Evolutionary conservation across 2,797 vertebrate species (phyloP), one percentile per base, ranked within the genome.

Genomic region (Heteromormyrus szaboi): DNA sequence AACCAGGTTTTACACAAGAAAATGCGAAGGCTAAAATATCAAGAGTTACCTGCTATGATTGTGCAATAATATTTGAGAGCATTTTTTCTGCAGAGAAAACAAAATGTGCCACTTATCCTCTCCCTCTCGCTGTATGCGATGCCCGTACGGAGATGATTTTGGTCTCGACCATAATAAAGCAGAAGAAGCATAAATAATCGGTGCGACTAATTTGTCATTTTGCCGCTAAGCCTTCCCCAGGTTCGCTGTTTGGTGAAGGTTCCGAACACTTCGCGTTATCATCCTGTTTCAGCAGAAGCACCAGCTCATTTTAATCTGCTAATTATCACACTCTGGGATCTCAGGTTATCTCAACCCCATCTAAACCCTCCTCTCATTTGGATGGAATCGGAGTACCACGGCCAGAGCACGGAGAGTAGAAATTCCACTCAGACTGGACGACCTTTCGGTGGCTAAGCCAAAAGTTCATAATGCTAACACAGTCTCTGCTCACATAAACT

Each of bases 301-400:
- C 51, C 6, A 2, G 85, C 85, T 86, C 85, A 86, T 86, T 86
- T 86, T 56, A 59, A 86, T 86, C 85, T 22, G 46, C 51, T 54
- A 86, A 54, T 56, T 86, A 41, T 86, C 51, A 41, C 85, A 51
- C 14, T 37, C 7, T 19, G 51, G 14, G 50, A 41, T 56, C 51
- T 86, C 51, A 8, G 51, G 85, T 56, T 56, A 33, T 37, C 25
- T 54, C 85, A 56, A 54, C 53, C 53, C 17, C 2, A 54, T 54
- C 53, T 33, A 86, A 85, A 86, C 29, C 51, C 50, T 56, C 51
- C 22, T 86, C 50, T 86, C 50, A 37, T 19, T n/a, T 2, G 33
- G 51, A 56, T n/a, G 33, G 25, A 56, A 56, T 50, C 17, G 51
- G 85, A 56, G 85, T 17, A 19, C 12, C 50, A 19, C 2, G 17